These are phyloP conservation scores for Salvelinus alpinus DNA, from an alignment of 2,113 vertebrate genomes.

Conservation along the genomic window DNA sequence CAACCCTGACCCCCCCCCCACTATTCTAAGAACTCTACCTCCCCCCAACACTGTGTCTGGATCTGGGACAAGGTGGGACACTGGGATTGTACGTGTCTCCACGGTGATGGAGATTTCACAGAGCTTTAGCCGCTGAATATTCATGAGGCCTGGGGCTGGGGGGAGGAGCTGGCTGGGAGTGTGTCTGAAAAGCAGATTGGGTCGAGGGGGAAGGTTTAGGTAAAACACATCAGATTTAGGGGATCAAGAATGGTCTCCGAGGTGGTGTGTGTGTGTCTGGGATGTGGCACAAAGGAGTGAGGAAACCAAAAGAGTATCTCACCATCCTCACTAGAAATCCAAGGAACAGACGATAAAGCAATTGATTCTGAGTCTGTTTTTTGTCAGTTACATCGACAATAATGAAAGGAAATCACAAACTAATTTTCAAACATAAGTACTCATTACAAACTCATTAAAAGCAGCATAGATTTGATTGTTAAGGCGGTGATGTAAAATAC, in stretches of 20 bases:
- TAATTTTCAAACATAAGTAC: neutral
- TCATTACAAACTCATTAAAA: neutral
- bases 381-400: neutral
- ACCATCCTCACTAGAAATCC: neutral
- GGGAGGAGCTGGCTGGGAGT: neutral
- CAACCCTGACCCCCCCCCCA: too few species aligned
- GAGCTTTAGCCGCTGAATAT: neutral
- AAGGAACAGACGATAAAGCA: neutral
- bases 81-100: neutral
- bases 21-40: too few species aligned
- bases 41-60: neutral
- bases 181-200: neutral
- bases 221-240: neutral
- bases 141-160: neutral
- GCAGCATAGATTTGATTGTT: neutral
- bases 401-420: neutral
- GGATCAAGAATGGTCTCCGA: neutral
- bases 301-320: neutral
- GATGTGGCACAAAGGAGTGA: neutral
- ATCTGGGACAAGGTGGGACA: neutral
- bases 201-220: neutral
- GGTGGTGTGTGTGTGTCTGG: slow-evolving; percentile 4
- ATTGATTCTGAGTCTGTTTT: neutral
- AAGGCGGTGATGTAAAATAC: neutral
- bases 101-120: slow-evolving; percentile 8